phyloP scores from a whole-genome alignment of 2,113 vertebrate genomes.

The Embiotoca jacksoni region DNA sequence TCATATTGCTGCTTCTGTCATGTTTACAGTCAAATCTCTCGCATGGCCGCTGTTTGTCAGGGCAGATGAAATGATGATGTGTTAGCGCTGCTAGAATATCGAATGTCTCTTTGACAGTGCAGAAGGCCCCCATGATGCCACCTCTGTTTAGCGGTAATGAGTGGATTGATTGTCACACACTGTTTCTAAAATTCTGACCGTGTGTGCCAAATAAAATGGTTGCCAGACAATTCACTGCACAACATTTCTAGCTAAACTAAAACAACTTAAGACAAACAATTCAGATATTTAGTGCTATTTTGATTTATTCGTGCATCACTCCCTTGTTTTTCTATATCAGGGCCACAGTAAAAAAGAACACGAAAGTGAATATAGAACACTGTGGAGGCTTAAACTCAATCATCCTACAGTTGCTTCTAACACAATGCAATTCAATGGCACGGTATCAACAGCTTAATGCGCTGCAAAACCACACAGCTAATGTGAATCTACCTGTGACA shows the following conservation, averaged over 20 bases:
- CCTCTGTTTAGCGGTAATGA: conserved; percentile 38
- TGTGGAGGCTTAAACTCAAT: too few relatives aligned
- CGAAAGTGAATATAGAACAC: too few relatives aligned
- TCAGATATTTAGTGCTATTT: neutral
- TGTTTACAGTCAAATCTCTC: conserved; percentile 41
- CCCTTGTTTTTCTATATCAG: neutral
- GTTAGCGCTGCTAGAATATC: conserved; percentile 15
- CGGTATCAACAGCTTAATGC: too few relatives aligned
- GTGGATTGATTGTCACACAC: conserved; percentile 17
- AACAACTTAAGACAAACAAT: too few relatives aligned
- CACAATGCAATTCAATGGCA: too few relatives aligned
- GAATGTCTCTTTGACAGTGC: conserved; percentile 21
- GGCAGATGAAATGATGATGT: conserved; percentile 45
- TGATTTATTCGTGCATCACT: neutral
- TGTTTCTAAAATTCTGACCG: neutral
- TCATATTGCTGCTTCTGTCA: conserved; percentile 52
- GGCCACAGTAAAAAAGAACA: neutral
- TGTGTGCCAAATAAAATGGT: neutral
- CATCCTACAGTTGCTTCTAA: too few relatives aligned
- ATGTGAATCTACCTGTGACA: too few relatives aligned
- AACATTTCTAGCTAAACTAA: neutral
- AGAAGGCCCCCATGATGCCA: conserved; percentile 26
- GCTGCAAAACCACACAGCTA: too few relatives aligned
- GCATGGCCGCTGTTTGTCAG: conserved; percentile 31
- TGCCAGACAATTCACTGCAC: neutral